Conservation (phyloP, 1,140 invertebrate species). For the Rhopalosiphum maidis region DNA sequence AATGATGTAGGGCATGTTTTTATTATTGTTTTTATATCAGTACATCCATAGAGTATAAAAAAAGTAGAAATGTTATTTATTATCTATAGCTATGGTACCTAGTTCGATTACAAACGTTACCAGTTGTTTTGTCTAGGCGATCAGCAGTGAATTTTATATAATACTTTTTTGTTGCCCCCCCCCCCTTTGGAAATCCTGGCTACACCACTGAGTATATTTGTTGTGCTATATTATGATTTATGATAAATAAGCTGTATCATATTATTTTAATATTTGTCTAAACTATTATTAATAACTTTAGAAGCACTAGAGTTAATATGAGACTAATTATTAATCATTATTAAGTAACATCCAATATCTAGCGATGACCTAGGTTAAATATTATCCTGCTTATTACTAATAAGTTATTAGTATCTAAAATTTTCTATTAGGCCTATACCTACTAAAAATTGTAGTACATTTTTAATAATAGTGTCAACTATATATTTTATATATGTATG, state of each 20-base stretch:
- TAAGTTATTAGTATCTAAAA: background rate
- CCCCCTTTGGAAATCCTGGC: too few species aligned
- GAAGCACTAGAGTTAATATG: too few species aligned
- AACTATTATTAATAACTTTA: background rate
- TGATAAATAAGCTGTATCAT: background rate
- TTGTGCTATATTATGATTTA: background rate
- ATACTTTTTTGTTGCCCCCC: too few species aligned
- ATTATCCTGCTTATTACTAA: background rate
- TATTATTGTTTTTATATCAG: too few species aligned
- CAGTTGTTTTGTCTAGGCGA: too few species aligned
- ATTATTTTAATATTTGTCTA: background rate
- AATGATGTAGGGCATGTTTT: too few species aligned
- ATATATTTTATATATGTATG: background rate
- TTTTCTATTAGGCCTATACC: background rate
- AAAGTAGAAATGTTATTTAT: too few species aligned
- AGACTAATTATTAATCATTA: background rate
- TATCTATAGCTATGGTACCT: too few species aligned
- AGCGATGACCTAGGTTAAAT: background rate
- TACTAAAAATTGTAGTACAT: background rate
- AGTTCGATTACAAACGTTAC: too few species aligned
- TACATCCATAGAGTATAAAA: too few species aligned
- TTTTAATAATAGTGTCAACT: background rate
- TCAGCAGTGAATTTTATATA: too few species aligned
- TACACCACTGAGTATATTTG: background rate
- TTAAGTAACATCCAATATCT: background rate